A percentile compares a stretch with the other conserved stretches of the same genome.
Evolutionary conservation across 64 coral and sea anemone genomes (phyloP).

Genomic region (Stichodactyla helianthus): DNA sequence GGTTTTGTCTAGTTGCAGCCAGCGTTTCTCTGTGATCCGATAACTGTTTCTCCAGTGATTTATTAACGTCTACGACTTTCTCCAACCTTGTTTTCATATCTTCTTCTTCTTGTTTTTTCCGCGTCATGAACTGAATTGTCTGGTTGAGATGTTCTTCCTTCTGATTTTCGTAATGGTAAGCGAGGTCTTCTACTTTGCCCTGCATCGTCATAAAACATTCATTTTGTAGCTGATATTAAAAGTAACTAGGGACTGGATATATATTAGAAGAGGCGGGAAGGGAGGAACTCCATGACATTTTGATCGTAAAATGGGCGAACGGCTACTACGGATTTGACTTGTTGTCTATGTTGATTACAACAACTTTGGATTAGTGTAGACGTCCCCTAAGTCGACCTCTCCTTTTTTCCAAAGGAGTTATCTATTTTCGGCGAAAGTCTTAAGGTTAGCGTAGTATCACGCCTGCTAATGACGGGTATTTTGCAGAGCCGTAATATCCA

Average conservation of each 20-base stretch:
- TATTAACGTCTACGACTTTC: conserved; percentile 2
- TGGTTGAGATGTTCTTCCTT: conserved; percentile 38
- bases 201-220: background rate
- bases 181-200: conserved; percentile 30
- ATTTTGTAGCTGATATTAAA: background rate
- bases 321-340: too few relatives aligned
- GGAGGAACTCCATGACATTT: too few relatives aligned
- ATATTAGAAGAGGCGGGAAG: too few relatives aligned
- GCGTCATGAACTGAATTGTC: background rate
- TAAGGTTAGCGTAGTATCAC: too few relatives aligned
- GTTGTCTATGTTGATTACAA: too few relatives aligned
- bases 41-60: background rate
- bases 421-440: too few relatives aligned
- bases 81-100: conserved; percentile 4
- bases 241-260: background rate
- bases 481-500: too few relatives aligned
- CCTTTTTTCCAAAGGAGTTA: too few relatives aligned
- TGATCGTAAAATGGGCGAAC: too few relatives aligned
- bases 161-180: conserved; percentile 22
- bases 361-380: too few relatives aligned
- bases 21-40: conserved; percentile 23
- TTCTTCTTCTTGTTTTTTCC: background rate
- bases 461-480: too few relatives aligned
- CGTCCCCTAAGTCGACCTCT: too few relatives aligned
- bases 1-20: background rate